phyloP scores from a whole-genome alignment of 2,888 invertebrate genomes.

The Cremastinae sp. region DNA sequence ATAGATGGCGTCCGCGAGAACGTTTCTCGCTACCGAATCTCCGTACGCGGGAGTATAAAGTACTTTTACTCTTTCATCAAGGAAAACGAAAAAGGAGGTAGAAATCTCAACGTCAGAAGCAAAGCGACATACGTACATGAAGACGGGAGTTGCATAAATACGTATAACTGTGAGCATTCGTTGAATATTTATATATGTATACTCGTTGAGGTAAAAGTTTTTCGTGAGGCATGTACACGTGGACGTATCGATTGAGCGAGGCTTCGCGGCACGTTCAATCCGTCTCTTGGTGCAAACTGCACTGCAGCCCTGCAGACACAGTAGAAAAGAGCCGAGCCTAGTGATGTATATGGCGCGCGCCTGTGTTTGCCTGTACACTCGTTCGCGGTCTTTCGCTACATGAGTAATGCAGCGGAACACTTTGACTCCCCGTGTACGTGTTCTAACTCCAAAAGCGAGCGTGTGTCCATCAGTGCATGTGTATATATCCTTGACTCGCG shows the following conservation, averaged over 20 bases:
- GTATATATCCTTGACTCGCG: conserved; percentile 20
- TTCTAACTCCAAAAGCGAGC: background rate
- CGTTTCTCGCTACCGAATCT: no score
- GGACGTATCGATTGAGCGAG: conserved; percentile 53
- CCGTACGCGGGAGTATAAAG: no score
- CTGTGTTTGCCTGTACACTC: conserved; percentile 1
- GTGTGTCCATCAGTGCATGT: background rate
- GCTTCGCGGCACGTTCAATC: conserved; percentile 38
- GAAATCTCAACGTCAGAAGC: background rate
- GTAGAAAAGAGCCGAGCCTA: conserved; percentile 25
- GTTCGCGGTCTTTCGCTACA: conserved; percentile 39
- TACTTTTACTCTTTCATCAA: no score
- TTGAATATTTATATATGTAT: background rate
- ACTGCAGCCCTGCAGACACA: conserved; percentile 48
- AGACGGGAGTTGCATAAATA: background rate
- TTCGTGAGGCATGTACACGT: conserved; percentile 44
- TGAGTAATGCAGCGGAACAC: conserved; percentile 15
- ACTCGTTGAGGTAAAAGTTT: conserved; percentile 19
- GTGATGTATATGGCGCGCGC: background rate
- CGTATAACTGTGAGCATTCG: conserved; percentile 12
- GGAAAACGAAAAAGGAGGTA: no score
- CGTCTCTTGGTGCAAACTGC: conserved; percentile 54
- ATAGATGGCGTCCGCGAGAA: no score
- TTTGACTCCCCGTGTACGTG: conserved; percentile 12
- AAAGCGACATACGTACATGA: background rate